Evolutionary conservation across 2,888 invertebrate species (phyloP).

Genomic region (Tuta absoluta): DNA sequence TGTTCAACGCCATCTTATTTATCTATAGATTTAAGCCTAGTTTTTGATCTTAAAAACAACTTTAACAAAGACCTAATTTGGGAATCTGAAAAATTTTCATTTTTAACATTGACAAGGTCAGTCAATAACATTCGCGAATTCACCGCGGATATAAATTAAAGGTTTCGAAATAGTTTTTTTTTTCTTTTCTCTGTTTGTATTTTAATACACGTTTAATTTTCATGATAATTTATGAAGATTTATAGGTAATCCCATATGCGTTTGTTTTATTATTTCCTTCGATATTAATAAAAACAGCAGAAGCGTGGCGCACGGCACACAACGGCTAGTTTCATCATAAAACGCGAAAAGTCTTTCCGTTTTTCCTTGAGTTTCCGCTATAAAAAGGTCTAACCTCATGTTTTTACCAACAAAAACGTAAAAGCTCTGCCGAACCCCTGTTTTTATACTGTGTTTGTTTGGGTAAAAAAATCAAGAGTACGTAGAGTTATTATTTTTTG

Average conservation of each 20-base stretch:
- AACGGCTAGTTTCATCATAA: constrained; percentile 3
- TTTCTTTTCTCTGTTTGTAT: too few relatives aligned
- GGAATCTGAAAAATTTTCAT: too few relatives aligned
- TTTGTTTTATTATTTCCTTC: neutral
- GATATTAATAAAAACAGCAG: neutral
- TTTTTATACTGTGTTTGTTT: constrained; percentile 15
- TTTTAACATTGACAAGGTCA: too few relatives aligned
- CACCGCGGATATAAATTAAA: too few relatives aligned
- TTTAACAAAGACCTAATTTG: too few relatives aligned
- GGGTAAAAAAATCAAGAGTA: constrained; percentile 21
- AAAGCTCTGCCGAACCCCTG: neutral
- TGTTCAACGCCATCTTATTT: too few relatives aligned
- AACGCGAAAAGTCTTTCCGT: neutral
- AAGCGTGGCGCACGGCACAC: neutral
- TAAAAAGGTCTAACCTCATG: constrained; percentile 8
- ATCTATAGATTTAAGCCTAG: too few relatives aligned
- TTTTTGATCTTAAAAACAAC: too few relatives aligned
- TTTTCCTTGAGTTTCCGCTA: constrained; percentile 4
- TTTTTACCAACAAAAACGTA: neutral
- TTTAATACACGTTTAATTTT: too few relatives aligned
- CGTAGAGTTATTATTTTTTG: neutral
- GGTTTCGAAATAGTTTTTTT: too few relatives aligned
- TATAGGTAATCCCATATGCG: neutral
- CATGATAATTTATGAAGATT: too few relatives aligned
- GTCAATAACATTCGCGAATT: too few relatives aligned